Conservation (phyloP, 1,140 invertebrate genomes). For the Drosophila busckii region DNA sequence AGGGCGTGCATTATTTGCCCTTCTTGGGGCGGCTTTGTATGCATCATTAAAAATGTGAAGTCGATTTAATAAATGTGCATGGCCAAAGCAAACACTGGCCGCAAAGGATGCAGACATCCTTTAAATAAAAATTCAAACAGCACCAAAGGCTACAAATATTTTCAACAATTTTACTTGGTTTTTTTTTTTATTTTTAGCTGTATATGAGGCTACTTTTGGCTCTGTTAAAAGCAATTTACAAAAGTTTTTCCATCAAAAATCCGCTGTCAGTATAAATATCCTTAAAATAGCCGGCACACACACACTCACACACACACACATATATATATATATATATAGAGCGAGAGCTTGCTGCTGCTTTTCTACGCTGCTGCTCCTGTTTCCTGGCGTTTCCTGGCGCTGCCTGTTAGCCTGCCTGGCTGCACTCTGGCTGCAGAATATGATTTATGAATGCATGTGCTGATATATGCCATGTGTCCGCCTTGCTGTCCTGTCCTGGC, state of each 20-base stretch:
- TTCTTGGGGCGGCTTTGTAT: constrained; percentile 12
- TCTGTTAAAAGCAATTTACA: constrained; percentile 74
- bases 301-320: constrained; percentile 18
- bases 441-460: constrained; percentile 78
- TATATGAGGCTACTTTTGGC: constrained; percentile 18
- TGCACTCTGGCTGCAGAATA: constrained; percentile 69
- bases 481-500: constrained; percentile 22
- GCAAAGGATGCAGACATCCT: constrained; percentile 13
- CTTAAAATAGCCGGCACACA: constrained; percentile 71
- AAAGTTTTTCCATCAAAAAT: constrained; percentile 79
- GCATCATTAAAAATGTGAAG: constrained; percentile 67
- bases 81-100: constrained; percentile 38
- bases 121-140: constrained; percentile 50
- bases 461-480: constrained; percentile 63
- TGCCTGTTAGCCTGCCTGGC: constrained; percentile 24
- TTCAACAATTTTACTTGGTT: constrained; percentile 15
- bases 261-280: constrained; percentile 78
- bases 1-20: no score
- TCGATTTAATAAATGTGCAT: constrained; percentile 68
- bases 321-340: constrained; percentile 1
- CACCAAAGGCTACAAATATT: constrained; percentile 23
- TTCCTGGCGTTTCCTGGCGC: constrained; percentile 57
- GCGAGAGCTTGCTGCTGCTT: constrained; percentile 26
- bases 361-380: constrained; percentile 50
- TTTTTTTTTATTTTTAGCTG: constrained; percentile 4